These are phyloP conservation scores for Mobula birostris DNA, from an alignment of 2,113 vertebrate species.

Conservation along the genomic window DNA sequence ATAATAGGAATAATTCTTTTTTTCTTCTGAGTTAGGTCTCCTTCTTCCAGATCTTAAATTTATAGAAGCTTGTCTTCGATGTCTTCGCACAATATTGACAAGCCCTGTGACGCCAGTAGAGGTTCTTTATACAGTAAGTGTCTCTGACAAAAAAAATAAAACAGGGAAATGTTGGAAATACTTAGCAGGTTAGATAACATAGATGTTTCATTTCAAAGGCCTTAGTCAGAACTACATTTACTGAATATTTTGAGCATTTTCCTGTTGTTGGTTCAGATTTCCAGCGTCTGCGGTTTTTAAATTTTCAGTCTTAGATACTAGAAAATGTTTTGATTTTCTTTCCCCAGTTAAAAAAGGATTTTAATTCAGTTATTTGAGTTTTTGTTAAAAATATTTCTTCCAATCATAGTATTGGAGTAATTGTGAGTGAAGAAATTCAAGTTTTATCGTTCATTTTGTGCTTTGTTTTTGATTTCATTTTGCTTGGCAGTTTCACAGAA, in stretches of 20 bases:
- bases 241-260: too few relatives aligned
- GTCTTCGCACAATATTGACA: slow-evolving; percentile 91
- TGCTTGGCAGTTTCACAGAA: background rate
- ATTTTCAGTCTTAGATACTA: too few relatives aligned
- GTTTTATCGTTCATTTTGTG: background rate
- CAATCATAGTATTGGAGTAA: background rate
- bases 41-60: slow-evolving; percentile 83
- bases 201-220: too few relatives aligned
- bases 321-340: background rate
- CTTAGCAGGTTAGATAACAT: too few relatives aligned
- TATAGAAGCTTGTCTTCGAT: slow-evolving; percentile 92
- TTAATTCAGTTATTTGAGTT: slow-evolving; percentile 8
- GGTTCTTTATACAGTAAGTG: slow-evolving; percentile 89
- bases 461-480: background rate
- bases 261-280: too few relatives aligned
- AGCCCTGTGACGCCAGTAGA: slow-evolving; percentile 95
- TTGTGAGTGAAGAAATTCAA: background rate
- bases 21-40: slow-evolving; percentile 61
- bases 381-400: background rate
- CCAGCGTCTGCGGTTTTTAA: too few relatives aligned
- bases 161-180: slow-evolving; percentile 12
- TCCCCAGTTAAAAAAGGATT: background rate
- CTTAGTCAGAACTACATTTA: too few relatives aligned
- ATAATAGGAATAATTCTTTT: background rate
- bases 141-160: background rate